Conservation (phyloP, 2,113 vertebrate species). For the Rousettus leschenaultii region DNA sequence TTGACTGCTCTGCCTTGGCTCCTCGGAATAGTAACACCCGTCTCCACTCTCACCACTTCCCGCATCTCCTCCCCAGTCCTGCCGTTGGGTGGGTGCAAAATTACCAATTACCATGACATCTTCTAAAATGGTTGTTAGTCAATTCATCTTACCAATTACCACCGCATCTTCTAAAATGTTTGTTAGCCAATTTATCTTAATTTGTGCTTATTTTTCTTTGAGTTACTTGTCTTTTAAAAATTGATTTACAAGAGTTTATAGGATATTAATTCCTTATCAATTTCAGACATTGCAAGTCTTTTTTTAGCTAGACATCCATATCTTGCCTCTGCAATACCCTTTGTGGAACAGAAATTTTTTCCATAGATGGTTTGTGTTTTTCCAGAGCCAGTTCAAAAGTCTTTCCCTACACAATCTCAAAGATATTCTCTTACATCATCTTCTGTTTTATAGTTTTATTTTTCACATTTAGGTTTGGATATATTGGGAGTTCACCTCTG, state of each 20-base stretch:
- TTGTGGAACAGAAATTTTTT: neutral
- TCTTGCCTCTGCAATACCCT: neutral
- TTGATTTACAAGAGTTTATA: neutral
- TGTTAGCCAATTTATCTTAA: neutral
- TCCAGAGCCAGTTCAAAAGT: neutral
- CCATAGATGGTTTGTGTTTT: neutral
- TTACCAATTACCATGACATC: neutral
- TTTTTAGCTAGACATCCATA: neutral
- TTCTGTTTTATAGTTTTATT: neutral
- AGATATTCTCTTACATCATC: neutral
- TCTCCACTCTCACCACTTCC: neutral
- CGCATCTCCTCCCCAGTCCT: neutral
- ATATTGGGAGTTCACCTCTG: neutral
- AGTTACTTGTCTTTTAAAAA: neutral
- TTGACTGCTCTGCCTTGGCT: neutral
- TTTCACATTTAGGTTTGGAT: neutral
- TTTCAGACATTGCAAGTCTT: neutral
- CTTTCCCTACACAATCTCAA: neutral
- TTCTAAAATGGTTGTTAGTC: neutral
- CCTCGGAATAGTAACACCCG: neutral
- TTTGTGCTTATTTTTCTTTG: neutral
- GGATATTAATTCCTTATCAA: neutral
- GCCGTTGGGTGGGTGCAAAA: neutral
- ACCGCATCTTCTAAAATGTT: neutral
- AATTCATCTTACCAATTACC: neutral